phyloP scores from a whole-genome alignment of 2,113 vertebrate species.

The Rhabdomys dilectus region DNA sequence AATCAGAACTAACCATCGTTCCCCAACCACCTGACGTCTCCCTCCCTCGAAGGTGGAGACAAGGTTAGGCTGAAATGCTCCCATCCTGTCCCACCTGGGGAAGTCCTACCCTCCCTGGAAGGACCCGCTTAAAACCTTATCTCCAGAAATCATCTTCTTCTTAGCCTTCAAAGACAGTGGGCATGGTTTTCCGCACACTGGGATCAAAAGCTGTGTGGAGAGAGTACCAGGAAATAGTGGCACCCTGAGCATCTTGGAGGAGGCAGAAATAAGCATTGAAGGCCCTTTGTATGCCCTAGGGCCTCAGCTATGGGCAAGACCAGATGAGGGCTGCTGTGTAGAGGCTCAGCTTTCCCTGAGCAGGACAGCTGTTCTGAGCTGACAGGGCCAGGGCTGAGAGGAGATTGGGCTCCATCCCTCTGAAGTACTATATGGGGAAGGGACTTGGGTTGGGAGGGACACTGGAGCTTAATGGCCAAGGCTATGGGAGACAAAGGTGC shows the following conservation, averaged over 20 bases:
- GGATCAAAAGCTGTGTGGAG: background rate
- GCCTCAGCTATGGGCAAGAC: rapidly evolving
- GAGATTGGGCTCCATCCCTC: background rate
- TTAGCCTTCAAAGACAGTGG: background rate
- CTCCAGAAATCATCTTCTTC: background rate
- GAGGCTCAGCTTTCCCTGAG: background rate
- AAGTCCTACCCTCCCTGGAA: background rate
- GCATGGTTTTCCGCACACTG: background rate
- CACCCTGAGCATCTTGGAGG: background rate
- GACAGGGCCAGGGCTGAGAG: background rate
- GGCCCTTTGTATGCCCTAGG: rapidly evolving
- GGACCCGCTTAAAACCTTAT: background rate
- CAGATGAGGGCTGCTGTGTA: background rate
- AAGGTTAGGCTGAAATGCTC: background rate
- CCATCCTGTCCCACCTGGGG: background rate
- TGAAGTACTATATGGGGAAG: background rate
- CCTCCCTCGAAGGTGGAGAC: background rate
- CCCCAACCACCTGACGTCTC: too few relatives aligned
- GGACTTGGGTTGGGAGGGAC: background rate
- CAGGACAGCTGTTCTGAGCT: background rate
- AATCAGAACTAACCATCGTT: background rate
- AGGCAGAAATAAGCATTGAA: background rate
- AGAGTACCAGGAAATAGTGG: background rate
- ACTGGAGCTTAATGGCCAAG: background rate
- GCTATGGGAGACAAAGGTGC: background rate